These are phyloP conservation scores for Hyperopisus bebe DNA, from an alignment of 2,113 vertebrate species.

Conservation along the genomic window DNA sequence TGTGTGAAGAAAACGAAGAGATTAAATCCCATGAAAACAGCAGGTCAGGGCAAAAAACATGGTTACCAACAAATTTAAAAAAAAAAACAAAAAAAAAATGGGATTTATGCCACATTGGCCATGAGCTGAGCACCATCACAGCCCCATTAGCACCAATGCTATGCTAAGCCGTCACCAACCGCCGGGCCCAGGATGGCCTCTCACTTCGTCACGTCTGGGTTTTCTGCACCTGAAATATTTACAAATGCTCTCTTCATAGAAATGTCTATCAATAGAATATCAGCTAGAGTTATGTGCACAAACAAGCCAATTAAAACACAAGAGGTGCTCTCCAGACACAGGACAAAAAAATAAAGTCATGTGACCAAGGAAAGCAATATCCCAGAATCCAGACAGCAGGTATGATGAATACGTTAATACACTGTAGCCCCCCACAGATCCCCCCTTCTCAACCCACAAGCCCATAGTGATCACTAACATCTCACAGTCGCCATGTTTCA, in stretches of 20 bases:
- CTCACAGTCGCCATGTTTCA: background rate
- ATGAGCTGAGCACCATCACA: background rate
- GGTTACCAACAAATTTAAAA: background rate
- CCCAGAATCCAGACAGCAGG: background rate
- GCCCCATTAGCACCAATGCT: background rate
- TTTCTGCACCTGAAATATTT: background rate
- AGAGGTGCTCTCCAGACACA: background rate
- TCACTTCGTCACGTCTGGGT: background rate
- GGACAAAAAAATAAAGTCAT: background rate
- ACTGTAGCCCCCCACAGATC: background rate
- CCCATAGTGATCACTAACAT: background rate
- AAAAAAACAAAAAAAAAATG: background rate
- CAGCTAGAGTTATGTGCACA: background rate
- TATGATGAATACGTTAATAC: background rate
- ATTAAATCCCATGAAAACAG: background rate
- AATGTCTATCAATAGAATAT: background rate
- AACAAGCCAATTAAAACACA: background rate
- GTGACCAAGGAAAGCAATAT: background rate
- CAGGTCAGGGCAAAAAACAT: background rate
- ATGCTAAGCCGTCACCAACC: background rate
- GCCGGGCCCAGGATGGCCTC: background rate
- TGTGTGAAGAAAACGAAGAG: background rate
- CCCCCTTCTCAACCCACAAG: background rate
- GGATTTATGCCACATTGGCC: background rate
- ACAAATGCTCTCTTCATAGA: background rate